Percentiles rank a stretch among this genome's conserved stretches.
phyloP scores from a whole-genome alignment of 1,140 invertebrate genomes.

The Zeugodacus cucurbitae region DNA sequence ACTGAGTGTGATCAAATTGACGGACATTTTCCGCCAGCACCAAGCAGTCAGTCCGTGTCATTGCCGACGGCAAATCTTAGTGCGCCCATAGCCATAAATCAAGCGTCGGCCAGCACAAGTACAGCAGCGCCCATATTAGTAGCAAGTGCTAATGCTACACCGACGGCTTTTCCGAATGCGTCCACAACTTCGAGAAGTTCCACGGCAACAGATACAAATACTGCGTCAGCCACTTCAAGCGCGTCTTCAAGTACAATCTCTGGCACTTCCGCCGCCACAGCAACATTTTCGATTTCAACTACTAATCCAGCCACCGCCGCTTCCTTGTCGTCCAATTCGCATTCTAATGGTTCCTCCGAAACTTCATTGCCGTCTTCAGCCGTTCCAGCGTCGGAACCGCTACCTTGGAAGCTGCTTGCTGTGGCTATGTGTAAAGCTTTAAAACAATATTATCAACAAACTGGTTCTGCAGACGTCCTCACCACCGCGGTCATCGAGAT shows the following conservation, averaged over 20 bases:
- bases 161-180: neutral
- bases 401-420: conserved; percentile 60
- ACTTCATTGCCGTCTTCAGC: conserved; percentile 38
- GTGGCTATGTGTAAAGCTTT: conserved; percentile 62
- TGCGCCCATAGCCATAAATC: neutral
- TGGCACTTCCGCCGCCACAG: neutral
- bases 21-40: conserved; percentile 44
- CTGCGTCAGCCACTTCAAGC: neutral
- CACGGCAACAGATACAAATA: neutral
- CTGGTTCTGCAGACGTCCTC: neutral
- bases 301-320: neutral
- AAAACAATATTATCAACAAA: conserved; percentile 57
- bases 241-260: neutral
- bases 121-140: neutral
- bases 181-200: neutral
- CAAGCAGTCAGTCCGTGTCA: neutral
- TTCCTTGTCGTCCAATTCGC: neutral
- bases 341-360: neutral
- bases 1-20: conserved; percentile 54
- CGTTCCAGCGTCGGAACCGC: neutral
- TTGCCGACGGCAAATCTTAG: neutral
- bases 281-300: neutral
- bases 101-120: neutral
- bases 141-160: neutral
- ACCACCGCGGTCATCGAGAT: conserved; percentile 42